Evolutionary conservation across 2,113 vertebrate species (phyloP).

Genomic region (Chionomys nivalis): DNA sequence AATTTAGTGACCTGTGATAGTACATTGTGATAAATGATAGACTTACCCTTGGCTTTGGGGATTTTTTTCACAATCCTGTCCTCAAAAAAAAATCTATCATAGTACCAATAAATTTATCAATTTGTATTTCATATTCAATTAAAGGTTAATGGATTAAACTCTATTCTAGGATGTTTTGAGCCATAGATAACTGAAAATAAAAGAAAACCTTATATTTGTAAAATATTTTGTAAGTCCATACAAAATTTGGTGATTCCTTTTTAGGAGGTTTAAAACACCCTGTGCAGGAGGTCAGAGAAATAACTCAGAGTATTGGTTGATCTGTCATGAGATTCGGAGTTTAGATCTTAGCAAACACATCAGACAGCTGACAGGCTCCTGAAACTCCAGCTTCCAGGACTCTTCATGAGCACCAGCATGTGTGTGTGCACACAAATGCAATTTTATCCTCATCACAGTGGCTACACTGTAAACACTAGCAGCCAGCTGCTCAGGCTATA

Average conservation of each 20-base stretch:
- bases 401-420: neutral
- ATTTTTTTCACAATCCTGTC: neutral
- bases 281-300: neutral
- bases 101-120: neutral
- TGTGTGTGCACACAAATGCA: neutral
- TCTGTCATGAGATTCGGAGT: neutral
- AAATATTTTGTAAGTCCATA: neutral
- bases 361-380: neutral
- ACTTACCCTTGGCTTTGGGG: conserved; percentile 8
- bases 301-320: neutral
- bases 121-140: neutral
- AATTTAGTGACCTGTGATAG: neutral
- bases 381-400: neutral
- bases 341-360: neutral
- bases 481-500: neutral
- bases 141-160: conserved; percentile 36
- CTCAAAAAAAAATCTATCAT: neutral
- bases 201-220: neutral
- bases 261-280: neutral
- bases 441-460: neutral
- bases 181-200: conserved; percentile 15
- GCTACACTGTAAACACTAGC: neutral
- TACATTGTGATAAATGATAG: neutral
- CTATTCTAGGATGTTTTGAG: neutral
- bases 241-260: neutral